A percentile compares a stretch with the other conserved stretches of the same genome.
phyloP scores from a whole-genome alignment of 2,888 invertebrate genomes.

The Diploptera punctata region DNA sequence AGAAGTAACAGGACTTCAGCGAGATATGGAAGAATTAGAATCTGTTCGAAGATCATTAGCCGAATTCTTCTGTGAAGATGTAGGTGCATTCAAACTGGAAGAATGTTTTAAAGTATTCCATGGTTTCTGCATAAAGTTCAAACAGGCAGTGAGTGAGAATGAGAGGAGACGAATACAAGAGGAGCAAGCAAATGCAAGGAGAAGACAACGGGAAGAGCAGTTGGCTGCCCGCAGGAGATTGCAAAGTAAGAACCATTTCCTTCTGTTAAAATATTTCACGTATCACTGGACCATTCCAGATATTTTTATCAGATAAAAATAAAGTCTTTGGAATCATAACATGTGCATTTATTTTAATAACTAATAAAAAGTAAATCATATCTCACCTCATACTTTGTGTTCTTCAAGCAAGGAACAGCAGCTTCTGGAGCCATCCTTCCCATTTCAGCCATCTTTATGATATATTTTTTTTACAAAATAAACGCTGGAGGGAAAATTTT shows the following conservation, averaged over 20 bases:
- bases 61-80: constrained; percentile 95
- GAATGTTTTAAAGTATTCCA: constrained; percentile 93
- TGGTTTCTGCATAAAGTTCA: constrained; percentile 87
- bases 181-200: constrained; percentile 81
- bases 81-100: constrained; percentile 87
- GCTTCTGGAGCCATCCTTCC: no score
- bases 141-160: constrained; percentile 84
- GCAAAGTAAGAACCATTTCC: constrained; percentile 55
- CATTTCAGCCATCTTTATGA: no score
- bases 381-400: no score
- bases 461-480: no score
- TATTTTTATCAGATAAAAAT: background rate
- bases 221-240: constrained; percentile 66
- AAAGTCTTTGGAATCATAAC: no score
- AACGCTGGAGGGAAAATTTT: no score
- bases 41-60: constrained; percentile 79
- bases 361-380: no score
- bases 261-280: background rate
- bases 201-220: constrained; percentile 77
- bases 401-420: no score
- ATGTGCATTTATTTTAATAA: no score
- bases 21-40: constrained; percentile 84
- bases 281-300: background rate
- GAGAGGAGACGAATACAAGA: constrained; percentile 82
- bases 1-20: constrained; percentile 77